Evolutionary conservation across 1,140 invertebrate genomes (phyloP), one percentile per base, ranked within the genome.

Genomic region (Heliconius hewitsoni): DNA sequence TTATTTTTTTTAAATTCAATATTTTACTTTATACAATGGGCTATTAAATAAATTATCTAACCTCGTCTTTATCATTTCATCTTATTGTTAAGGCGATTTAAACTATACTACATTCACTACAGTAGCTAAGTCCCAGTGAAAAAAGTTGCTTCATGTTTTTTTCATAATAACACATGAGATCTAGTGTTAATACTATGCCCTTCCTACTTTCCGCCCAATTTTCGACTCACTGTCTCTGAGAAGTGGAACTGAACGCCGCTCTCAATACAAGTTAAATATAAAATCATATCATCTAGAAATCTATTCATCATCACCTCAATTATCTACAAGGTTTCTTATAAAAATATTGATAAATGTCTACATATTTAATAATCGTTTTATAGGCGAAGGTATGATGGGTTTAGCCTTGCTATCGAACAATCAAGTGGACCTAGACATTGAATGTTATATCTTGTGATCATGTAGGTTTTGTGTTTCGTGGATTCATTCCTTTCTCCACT

Each of bases 341-440:
- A 86, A 85, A 70, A 81, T 75, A 46, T 79, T 79, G 82, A 86
- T 87, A 82, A 87, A 87, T 85, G 82, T 89, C 16, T 52, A 89
- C 88, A 85, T 82, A 89, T 90, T 90, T 83, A 88, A 91, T 90
- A 90, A 90, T 88, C 86, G 85, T 91, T 90, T 91, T 86, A 86
- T 82, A 86, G 86, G 88, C 83, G 75, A 60, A 72, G 76, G 79
- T 66, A 23, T 66, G 60, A 66, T 66, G 60, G 30, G 60, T 30
- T 66, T 11, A 66, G 60, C 60, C 60, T 66, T 66, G 60, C 23
- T 27, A 6, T 66, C n/a, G 60, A 66, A 66, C 60, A 66, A 30
- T 30, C 23, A 27, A 66, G 60, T 30, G 27, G 60, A 66, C 60
- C 37, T 71, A 71, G 71, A 71, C 71, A 71, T 39, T 71, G 37